Evolutionary conservation across 1,140 invertebrate species (phyloP).

Genomic region (Pseudomyrmex concolor): DNA sequence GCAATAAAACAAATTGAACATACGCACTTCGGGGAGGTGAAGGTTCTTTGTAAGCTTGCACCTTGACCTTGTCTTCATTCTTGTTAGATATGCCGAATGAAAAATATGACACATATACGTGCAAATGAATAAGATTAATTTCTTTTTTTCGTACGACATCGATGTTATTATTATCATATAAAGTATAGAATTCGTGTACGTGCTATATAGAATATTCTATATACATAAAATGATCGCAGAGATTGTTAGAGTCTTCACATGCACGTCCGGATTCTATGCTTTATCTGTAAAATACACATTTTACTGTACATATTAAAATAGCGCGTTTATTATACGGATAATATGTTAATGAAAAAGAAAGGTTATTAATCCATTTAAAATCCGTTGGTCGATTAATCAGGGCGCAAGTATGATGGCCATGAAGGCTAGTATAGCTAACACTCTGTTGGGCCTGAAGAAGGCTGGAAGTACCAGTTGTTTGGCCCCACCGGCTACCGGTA

Average conservation of each 20-base stretch:
- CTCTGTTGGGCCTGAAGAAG: constrained; percentile 86
- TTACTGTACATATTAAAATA: background rate
- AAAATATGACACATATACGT: constrained; percentile 28
- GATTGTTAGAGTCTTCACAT: too few relatives aligned
- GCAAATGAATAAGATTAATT: constrained; percentile 41
- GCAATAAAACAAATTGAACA: constrained; percentile 80
- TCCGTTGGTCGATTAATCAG: constrained; percentile 82
- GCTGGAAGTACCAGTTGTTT: constrained; percentile 87
- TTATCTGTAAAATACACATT: constrained; percentile 13
- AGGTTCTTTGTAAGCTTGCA: constrained; percentile 82
- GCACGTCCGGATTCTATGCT: constrained; percentile 1
- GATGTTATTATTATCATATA: background rate
- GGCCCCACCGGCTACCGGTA: constrained; percentile 86
- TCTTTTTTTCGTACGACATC: constrained; percentile 24
- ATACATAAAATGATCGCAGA: too few relatives aligned
- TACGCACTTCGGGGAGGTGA: constrained; percentile 79
- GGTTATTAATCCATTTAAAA: constrained; percentile 74
- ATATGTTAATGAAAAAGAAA: constrained; percentile 28
- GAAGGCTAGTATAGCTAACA: constrained; percentile 86
- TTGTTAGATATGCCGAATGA: constrained; percentile 4
- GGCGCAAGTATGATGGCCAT: constrained; percentile 84
- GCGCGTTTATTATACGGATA: constrained; percentile 43
- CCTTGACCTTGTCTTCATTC: constrained; percentile 75
- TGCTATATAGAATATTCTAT: background rate
- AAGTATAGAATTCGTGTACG: constrained; percentile 18